Evolutionary conservation across 2,888 invertebrate genomes (phyloP), one percentile per base, ranked within the genome.

Genomic region (Epinotia brunnichana): DNA sequence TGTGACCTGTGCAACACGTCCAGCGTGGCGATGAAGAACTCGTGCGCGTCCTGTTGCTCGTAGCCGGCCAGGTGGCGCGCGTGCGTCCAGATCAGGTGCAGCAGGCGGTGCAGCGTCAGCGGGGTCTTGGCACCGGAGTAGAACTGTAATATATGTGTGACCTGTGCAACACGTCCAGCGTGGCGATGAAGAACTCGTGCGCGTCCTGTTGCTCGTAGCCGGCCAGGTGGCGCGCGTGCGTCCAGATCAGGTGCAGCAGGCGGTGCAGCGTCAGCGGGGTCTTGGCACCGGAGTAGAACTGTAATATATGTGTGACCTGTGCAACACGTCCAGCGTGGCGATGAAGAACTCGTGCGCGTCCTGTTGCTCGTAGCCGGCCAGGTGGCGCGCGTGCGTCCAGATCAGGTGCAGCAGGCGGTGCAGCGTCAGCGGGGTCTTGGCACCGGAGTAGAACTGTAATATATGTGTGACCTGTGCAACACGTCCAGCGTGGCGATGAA

Each of bases 341-440:
- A 99, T 98, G 86, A 99, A 98, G 92, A 99, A 99, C 92, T 99
- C 99, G 85, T 99, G 99, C 24, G 99, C 99, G 88, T 99, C 99
- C 88, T 99, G 99, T 86, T 99, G 99, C 86, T 98, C 98, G 87
- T 98, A 98, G 66, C 98, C 98, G 39, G 98, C 98, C 80, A 99
- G 94, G 87, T 99, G 98, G 70, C 96, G 95, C 59, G 98, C 98
- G 90, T 99, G 98, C n/a, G 97, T 98, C 99, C 98, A 99, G 82
- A 98, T 98, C 84, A 98, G 94, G 91, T 98, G 97, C 76, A 99
- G 94, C 74, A 99, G 94, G 61, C 97, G 96, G 87, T 97, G 97
- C 68, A 99, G 95, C 39, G 97, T 97, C 83, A 99, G 92, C 0
- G 99, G 98, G 2, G 96, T 95, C 82, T 96, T 96, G 63, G 96